A percentile compares a stretch with the other conserved stretches of the same genome.
Evolutionary conservation across 2,888 invertebrate genomes (phyloP).

Genomic region (Ochropleura plecta): DNA sequence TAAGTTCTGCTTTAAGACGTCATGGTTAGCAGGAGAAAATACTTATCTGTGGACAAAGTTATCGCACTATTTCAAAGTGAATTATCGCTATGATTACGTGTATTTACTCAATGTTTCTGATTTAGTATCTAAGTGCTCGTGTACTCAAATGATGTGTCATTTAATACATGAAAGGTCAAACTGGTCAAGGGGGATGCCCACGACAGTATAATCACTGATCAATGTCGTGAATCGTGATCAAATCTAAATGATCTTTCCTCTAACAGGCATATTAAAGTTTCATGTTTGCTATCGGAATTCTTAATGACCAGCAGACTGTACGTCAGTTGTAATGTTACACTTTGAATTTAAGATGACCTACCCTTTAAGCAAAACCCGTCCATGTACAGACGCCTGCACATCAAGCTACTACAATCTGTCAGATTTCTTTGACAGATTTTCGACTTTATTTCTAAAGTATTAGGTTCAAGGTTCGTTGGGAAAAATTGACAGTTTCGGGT

Average conservation of each 20-base stretch:
- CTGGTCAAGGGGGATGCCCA: slow-evolving; percentile 21
- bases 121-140: slow-evolving; percentile 25
- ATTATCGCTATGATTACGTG: slow-evolving; percentile 22
- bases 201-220: neutral
- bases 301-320: neutral
- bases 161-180: slow-evolving; percentile 14
- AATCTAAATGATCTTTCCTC: neutral
- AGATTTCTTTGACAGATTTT: too few relatives aligned
- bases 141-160: slow-evolving; percentile 13
- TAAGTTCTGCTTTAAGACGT: too few relatives aligned
- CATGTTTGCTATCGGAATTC: neutral
- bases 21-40: slow-evolving; percentile 17
- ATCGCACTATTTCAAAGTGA: slow-evolving; percentile 10
- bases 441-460: too few relatives aligned
- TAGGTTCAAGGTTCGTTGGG: too few relatives aligned
- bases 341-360: too few relatives aligned
- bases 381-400: too few relatives aligned
- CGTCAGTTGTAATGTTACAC: neutral
- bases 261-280: neutral
- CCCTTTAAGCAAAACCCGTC: too few relatives aligned
- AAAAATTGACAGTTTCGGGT: too few relatives aligned
- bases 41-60: slow-evolving; percentile 16
- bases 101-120: slow-evolving; percentile 18
- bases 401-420: too few relatives aligned
- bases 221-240: slow-evolving; percentile 18